Base-by-base conservation (phyloP, 2,797 vertebrate genomes). In the Sebastolobus altivelis region DNA sequence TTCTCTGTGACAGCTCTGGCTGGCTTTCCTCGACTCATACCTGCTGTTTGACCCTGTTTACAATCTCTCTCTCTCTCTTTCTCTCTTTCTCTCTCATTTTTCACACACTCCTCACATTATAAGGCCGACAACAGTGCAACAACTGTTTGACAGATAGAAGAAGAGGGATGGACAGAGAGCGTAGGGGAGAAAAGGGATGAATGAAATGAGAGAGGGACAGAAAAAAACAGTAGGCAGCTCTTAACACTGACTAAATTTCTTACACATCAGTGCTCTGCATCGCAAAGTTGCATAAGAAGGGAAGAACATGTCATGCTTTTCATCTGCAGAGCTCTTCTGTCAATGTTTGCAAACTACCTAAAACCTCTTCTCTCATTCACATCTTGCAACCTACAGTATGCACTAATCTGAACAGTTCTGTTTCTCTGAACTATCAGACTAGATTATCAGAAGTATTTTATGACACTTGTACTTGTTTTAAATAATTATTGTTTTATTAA, bases 31-130 rank as follows among this genome's bases (percentile, higher is more conserved):
- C 78, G 66, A 80, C 66, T 77, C 66, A 79, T 84, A 58, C 62
- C 59, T 80, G 74, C 61, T 81, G 56, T 78, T 33, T 79, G 79
- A 80, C 67, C 66, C 72, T 69, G 63, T 70, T 86, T 75, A 66
- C 37, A 61, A 74, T 18, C 40, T n/a, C 13, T 8, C 52, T 27
- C 22, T 27, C 11, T 27, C 10, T 55, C n/a, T 56, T 4, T 40
- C 12, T 40, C 12, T 40, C 6, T 46, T 16, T 46, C 43, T 0
- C 18, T n/a, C 20, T 54, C 20, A n/a, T 54, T 54, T 7, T 56
- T 14, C 55, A 58, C 9, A 56, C 69, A 65, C 62, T 13, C 29
- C 4, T 46, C 35, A 22, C 4, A 8, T 72, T 65, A 52, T 54
- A 22, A 54, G 35, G 38, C 25, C 0, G 37, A 55, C 75, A 46